Conservation (phyloP, 2,113 vertebrate species). For the Fregetta grallaria region DNA sequence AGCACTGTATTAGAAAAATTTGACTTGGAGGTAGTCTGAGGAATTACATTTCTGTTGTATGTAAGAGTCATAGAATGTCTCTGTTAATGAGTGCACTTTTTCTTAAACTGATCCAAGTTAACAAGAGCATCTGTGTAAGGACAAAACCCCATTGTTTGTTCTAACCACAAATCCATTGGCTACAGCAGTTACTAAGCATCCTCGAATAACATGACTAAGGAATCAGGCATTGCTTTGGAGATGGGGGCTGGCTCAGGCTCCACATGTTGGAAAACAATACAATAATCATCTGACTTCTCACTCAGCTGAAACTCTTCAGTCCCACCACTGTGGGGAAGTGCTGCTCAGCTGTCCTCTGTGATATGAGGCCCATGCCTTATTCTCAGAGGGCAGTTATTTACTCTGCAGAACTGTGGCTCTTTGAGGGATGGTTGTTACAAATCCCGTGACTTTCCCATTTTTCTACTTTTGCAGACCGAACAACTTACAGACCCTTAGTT, state of each 20-base stretch:
- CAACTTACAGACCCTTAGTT: not conserved
- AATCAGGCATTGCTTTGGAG: slow-evolving; percentile 8
- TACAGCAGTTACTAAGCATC: slow-evolving; percentile 19
- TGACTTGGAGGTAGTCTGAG: not conserved
- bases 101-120: not conserved
- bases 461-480: not conserved
- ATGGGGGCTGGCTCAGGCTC: not conserved
- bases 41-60: not conserved
- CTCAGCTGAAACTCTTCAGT: not conserved
- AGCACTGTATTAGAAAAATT: not conserved
- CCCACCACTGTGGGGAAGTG: not conserved
- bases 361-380: not conserved
- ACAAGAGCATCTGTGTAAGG: slow-evolving; percentile 18
- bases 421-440: not conserved
- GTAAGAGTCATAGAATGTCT: not conserved
- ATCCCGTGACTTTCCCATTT: not conserved
- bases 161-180: slow-evolving; percentile 17
- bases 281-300: not conserved
- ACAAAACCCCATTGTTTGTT: slow-evolving; percentile 40
- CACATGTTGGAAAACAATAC: not conserved
- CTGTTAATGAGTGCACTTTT: not conserved
- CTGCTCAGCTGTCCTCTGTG: not conserved
- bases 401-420: not conserved
- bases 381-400: not conserved
- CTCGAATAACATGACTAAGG: slow-evolving; percentile 1